Percentiles rank a stretch among this genome's conserved stretches.
phyloP scores from a whole-genome alignment of 2,888 invertebrate species.

The Podabrus alpinus region DNA sequence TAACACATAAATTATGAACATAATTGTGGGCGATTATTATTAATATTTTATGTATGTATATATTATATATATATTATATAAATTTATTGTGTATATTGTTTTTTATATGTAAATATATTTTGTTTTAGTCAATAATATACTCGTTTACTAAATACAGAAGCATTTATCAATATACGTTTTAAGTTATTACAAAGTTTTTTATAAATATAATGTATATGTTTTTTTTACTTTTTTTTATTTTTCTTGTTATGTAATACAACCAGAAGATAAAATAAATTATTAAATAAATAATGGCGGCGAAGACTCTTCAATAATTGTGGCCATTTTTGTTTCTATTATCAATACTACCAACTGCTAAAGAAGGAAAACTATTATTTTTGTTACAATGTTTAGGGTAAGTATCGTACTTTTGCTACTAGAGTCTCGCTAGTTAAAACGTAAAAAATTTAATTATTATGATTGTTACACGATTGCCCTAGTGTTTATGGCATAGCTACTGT shows the following conservation, averaged over 20 bases:
- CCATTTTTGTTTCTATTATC: neutral
- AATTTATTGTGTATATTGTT: slow-evolving; percentile 59
- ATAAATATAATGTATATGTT: neutral
- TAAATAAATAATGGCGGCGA: neutral
- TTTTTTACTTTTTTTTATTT: neutral
- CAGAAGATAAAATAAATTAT: neutral
- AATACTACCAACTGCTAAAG: neutral
- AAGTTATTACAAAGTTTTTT: neutral
- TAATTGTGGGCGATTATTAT: slow-evolving; percentile 49
- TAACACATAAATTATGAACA: slow-evolving; percentile 45
- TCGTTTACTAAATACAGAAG: slow-evolving; percentile 54
- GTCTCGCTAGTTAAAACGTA: too few relatives aligned
- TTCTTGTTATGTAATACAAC: neutral
- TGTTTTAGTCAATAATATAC: slow-evolving; percentile 57
- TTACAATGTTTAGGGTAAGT: too few relatives aligned
- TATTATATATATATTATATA: slow-evolving; percentile 42
- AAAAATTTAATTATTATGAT: too few relatives aligned
- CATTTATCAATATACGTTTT: slow-evolving; percentile 40
- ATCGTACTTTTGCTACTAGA: too few relatives aligned
- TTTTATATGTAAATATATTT: slow-evolving; percentile 58
- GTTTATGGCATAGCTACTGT: too few relatives aligned
- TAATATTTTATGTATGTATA: slow-evolving; percentile 56
- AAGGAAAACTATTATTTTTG: too few relatives aligned
- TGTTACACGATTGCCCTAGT: too few relatives aligned
- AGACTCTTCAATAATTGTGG: neutral